phyloP scores from a whole-genome alignment of 2,888 invertebrate genomes.

The Ctena decussata region DNA sequence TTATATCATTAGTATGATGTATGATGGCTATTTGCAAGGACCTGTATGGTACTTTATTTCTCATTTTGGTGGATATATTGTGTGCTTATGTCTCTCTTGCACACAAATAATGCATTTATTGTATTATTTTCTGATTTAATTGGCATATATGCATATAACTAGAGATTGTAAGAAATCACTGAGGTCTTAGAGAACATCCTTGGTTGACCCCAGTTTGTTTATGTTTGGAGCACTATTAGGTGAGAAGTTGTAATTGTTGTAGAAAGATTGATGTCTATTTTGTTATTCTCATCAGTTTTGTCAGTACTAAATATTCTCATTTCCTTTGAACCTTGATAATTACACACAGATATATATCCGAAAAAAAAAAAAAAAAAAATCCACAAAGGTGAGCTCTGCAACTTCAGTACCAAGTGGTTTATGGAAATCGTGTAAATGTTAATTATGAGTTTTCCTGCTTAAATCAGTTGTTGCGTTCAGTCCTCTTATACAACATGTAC shows the following conservation, averaged over 20 bases:
- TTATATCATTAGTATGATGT: background rate
- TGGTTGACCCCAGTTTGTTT: background rate
- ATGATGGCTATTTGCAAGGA: background rate
- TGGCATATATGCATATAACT: too few species aligned
- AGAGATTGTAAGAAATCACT: too few species aligned
- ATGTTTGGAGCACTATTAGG: background rate
- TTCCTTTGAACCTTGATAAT: constrained; percentile 9
- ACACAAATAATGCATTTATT: too few species aligned
- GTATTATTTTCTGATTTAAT: too few species aligned
- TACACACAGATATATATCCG: background rate
- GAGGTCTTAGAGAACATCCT: background rate
- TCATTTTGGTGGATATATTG: background rate
- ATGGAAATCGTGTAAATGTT: too few species aligned
- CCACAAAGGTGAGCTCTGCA: background rate
- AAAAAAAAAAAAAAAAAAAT: background rate
- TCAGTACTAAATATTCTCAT: background rate
- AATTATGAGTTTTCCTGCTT: too few species aligned
- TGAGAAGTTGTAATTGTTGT: constrained; percentile 3
- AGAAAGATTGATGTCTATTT: constrained; percentile 4
- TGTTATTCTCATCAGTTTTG: constrained; percentile 8
- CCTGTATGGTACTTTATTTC: background rate
- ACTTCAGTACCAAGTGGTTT: background rate
- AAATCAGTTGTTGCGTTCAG: too few species aligned
- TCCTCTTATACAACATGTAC: too few species aligned
- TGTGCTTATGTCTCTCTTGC: background rate